phyloP scores from a whole-genome alignment of 1,140 invertebrate species.

The Heliconius eleuchia region DNA sequence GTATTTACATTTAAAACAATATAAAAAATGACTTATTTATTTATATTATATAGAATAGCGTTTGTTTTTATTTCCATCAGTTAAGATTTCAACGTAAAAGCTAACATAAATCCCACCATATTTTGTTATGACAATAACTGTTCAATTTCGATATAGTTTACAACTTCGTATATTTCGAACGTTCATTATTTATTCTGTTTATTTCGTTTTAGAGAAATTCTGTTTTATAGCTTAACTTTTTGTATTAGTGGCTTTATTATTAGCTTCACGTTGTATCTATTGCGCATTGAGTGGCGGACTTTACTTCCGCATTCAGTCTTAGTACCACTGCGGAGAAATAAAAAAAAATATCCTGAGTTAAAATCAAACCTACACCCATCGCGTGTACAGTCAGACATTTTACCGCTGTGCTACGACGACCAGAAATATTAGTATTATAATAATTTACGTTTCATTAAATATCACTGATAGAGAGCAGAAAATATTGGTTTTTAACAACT shows the following conservation, averaged over 20 bases:
- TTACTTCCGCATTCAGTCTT: too few species aligned
- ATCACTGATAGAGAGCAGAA: too few species aligned
- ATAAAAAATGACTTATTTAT: background rate
- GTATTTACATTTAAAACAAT: background rate
- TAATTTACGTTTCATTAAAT: too few species aligned
- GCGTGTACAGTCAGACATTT: too few species aligned
- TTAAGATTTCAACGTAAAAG: slow-evolving; percentile 8
- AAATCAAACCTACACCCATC: too few species aligned
- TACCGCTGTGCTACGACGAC: too few species aligned
- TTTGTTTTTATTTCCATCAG: slow-evolving; percentile 8
- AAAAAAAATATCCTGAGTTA: too few species aligned
- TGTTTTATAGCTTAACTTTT: background rate
- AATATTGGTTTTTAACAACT: too few species aligned
- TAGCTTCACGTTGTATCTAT: too few species aligned
- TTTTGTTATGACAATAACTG: slow-evolving; percentile 12
- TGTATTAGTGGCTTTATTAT: background rate
- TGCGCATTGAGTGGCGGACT: too few species aligned
- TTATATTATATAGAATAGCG: background rate
- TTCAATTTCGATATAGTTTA: slow-evolving; percentile 5
- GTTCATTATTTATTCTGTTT: background rate
- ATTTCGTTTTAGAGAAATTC: background rate
- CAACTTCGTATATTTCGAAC: background rate
- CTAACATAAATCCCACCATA: background rate
- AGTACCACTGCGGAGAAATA: too few species aligned
- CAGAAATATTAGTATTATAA: too few species aligned